phyloP scores from a whole-genome alignment of 2,888 invertebrate genomes.

The Siphonodentalium dalli region DNA sequence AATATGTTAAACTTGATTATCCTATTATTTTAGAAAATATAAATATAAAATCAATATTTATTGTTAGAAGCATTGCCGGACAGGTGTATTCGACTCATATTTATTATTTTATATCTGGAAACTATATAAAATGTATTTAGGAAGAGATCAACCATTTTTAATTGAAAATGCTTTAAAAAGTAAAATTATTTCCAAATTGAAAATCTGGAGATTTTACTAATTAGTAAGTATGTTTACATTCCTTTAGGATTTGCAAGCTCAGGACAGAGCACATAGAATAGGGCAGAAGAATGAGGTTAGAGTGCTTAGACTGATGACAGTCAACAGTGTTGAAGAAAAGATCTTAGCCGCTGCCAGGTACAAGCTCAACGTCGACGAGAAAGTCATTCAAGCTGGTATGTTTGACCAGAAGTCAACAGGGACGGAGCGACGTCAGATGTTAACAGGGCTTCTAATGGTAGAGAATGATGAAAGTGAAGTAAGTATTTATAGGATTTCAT shows the following conservation, averaged over 20 bases:
- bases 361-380: conserved; percentile 99
- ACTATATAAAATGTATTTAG: too few species aligned
- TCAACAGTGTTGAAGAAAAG: conserved; percentile 98
- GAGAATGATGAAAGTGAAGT: conserved; percentile 90
- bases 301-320: conserved; percentile 95
- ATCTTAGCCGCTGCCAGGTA: conserved; percentile 95
- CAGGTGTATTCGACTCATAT: too few species aligned
- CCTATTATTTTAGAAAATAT: too few species aligned
- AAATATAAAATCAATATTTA: too few species aligned
- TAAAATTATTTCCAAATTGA: too few species aligned
- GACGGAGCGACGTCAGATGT: conserved; percentile 92
- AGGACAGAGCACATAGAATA: conserved; percentile 99
- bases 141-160: too few species aligned
- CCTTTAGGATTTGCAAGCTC: conserved; percentile 92
- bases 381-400: conserved; percentile 99
- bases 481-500: too few species aligned
- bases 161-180: too few species aligned
- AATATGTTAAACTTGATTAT: too few species aligned
- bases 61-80: too few species aligned
- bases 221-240: conserved; percentile 6
- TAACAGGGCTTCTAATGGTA: conserved; percentile 88
- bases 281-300: conserved; percentile 98
- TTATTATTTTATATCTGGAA: too few species aligned
- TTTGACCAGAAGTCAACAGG: conserved; percentile 99
- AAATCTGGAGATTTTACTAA: too few species aligned